phyloP scores from a whole-genome alignment of 1,140 invertebrate species.

The Oncopodura yosiiana region DNA sequence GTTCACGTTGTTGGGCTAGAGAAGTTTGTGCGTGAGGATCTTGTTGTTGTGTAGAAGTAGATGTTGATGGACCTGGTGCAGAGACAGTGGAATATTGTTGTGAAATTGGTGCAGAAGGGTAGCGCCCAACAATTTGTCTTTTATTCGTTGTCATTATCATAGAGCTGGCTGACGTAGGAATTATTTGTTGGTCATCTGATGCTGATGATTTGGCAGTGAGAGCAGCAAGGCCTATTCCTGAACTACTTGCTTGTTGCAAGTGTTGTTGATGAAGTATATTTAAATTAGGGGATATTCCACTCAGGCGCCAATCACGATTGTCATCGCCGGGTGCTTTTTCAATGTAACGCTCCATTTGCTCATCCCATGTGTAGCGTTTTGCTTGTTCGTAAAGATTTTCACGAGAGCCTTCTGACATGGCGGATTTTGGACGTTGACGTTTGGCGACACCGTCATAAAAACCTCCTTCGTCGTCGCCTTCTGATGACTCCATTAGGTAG shows the following conservation, averaged over 20 bases:
- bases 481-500: neutral
- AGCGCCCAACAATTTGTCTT: slow-evolving; percentile 14
- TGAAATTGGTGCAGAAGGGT: slow-evolving; percentile 26
- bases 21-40: slow-evolving; percentile 40
- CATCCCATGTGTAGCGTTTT: slow-evolving; percentile 32
- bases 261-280: no score
- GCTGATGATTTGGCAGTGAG: no score
- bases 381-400: slow-evolving; percentile 31
- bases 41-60: slow-evolving; percentile 11
- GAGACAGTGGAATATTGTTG: slow-evolving; percentile 16
- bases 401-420: slow-evolving; percentile 17
- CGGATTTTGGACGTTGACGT: slow-evolving; percentile 12
- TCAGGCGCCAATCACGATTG: no score
- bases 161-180: neutral
- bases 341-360: slow-evolving; percentile 31
- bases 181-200: neutral
- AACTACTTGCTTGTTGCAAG: no score
- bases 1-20: no score
- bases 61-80: neutral
- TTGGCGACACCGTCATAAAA: slow-evolving; percentile 9
- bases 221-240: no score
- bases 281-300: neutral
- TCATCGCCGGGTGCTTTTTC: slow-evolving; percentile 5
- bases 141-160: neutral
- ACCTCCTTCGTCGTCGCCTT: slow-evolving; percentile 25